phyloP scores from a whole-genome alignment of 1,140 invertebrate species.

The Augochlora pura region DNA sequence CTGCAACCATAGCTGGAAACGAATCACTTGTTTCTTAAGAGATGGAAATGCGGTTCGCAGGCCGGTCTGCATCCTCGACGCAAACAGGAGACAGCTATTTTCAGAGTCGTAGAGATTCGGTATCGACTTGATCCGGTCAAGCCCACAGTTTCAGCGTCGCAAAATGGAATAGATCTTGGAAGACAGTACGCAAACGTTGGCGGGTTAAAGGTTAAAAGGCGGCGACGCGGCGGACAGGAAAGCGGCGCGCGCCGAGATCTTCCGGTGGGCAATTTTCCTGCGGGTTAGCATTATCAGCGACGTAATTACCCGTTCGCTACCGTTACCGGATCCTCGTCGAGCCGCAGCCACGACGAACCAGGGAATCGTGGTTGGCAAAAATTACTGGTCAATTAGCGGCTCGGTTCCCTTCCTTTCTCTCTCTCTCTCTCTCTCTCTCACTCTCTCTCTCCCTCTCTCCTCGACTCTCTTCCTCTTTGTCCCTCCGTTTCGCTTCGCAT shows the following conservation, averaged over 20 bases:
- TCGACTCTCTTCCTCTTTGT: no score
- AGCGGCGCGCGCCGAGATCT: constrained; percentile 39
- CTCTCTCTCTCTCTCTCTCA: background rate
- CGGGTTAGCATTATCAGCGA: constrained; percentile 50
- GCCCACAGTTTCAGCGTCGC: background rate
- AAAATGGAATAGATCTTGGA: background rate
- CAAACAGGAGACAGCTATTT: background rate
- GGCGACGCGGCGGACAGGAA: background rate
- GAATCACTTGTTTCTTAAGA: no score
- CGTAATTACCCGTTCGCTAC: constrained; percentile 61
- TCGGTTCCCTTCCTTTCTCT: constrained; percentile 18
- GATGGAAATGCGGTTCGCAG: no score
- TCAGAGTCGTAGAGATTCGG: background rate
- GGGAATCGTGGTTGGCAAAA: constrained; percentile 58
- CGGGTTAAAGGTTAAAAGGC: constrained; percentile 15
- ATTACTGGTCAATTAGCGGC: constrained; percentile 65
- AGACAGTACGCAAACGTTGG: background rate
- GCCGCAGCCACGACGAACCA: constrained; percentile 24
- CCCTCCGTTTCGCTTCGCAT: constrained; percentile 41
- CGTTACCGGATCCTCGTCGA: constrained; percentile 60
- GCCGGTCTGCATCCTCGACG: no score
- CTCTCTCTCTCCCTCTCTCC: background rate
- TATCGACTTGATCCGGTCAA: constrained; percentile 1
- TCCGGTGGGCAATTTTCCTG: constrained; percentile 61
- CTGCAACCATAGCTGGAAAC: no score